These are phyloP conservation scores for Agapetus fuscipes DNA, from an alignment of 2,888 invertebrate species.

Conservation along the genomic window DNA sequence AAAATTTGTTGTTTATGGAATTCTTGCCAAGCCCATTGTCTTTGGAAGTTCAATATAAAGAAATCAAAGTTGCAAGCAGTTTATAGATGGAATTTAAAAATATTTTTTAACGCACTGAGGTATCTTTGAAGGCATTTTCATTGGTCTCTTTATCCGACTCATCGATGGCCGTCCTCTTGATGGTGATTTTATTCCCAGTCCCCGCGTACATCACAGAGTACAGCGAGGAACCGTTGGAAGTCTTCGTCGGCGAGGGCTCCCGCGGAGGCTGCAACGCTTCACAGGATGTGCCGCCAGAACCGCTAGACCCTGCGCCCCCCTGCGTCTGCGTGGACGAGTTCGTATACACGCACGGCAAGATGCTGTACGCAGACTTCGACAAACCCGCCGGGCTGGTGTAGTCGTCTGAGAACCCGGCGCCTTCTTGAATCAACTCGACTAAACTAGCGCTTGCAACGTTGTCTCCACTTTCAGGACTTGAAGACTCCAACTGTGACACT, in stretches of 20 bases:
- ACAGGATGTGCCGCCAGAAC: not conserved
- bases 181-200: slow-evolving; percentile 73
- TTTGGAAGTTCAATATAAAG: too few relatives aligned
- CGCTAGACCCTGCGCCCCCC: slow-evolving; percentile 3
- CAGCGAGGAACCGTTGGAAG: slow-evolving; percentile 49
- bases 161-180: slow-evolving; percentile 64
- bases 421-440: slow-evolving; percentile 69
- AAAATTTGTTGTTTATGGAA: too few relatives aligned
- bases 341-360: slow-evolving; percentile 63
- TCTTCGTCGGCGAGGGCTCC: slow-evolving; percentile 29
- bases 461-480: slow-evolving; percentile 39
- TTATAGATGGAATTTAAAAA: too few relatives aligned
- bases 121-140: slow-evolving; percentile 34
- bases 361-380: slow-evolving; percentile 64
- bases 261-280: slow-evolving; percentile 31
- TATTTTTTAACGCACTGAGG: too few relatives aligned
- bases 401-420: slow-evolving; percentile 66
- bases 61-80: too few relatives aligned
- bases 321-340: slow-evolving; percentile 49
- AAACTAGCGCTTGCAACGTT: slow-evolving; percentile 49
- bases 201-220: slow-evolving; percentile 77
- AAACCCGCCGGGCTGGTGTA: slow-evolving; percentile 63
- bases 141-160: slow-evolving; percentile 38
- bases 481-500: slow-evolving; percentile 43
- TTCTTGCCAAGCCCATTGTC: too few relatives aligned